A percentile compares a stretch with the other conserved stretches of the same genome.
Evolutionary conservation across 2,888 invertebrate species (phyloP).

Genomic region (Penaeus monodon): DNA sequence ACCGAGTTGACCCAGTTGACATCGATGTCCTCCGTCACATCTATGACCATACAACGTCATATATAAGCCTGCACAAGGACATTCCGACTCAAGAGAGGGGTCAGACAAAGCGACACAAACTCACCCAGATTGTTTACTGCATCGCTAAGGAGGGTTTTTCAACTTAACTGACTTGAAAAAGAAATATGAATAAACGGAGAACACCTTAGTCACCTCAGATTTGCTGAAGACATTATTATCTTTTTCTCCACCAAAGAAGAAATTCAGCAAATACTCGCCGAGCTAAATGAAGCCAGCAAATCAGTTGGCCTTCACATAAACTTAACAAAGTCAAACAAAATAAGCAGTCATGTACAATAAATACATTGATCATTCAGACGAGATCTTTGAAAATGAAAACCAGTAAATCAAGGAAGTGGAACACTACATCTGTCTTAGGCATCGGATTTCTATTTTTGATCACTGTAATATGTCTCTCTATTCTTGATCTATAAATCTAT

Average conservation of each 20-base stretch:
- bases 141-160: too few species aligned
- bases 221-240: slow-evolving; percentile 12
- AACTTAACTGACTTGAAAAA: background rate
- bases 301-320: background rate
- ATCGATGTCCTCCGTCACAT: too few species aligned
- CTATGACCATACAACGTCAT: too few species aligned
- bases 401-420: background rate
- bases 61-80: too few species aligned
- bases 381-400: background rate
- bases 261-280: background rate
- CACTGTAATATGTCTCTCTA: background rate
- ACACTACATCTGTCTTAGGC: background rate
- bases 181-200: slow-evolving; percentile 7
- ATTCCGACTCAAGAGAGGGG: too few species aligned
- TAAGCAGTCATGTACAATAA: background rate
- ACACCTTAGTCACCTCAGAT: slow-evolving; percentile 11
- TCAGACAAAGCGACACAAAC: too few species aligned
- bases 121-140: too few species aligned
- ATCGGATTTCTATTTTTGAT: background rate
- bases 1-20: background rate
- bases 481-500: too few species aligned
- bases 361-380: background rate
- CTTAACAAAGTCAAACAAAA: background rate
- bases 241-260: background rate
- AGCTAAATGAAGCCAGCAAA: slow-evolving; percentile 13